A percentile compares a stretch with the other conserved stretches of the same genome.
These are phyloP conservation scores for Rhipidura dahli DNA, from an alignment of 2,113 vertebrate species.

Conservation along the genomic window DNA sequence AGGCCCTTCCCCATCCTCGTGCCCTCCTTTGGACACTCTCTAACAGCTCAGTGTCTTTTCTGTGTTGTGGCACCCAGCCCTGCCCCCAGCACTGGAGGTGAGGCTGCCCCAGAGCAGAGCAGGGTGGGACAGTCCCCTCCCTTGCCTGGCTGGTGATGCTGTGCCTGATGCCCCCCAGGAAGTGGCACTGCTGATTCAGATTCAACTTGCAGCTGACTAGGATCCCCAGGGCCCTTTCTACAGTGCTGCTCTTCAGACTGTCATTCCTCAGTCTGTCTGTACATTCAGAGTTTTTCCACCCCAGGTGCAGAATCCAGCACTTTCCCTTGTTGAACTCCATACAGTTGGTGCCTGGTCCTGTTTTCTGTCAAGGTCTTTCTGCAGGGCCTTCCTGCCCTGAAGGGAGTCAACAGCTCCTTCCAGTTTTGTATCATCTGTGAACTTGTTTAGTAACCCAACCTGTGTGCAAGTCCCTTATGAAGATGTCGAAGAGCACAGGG, in stretches of 20 bases:
- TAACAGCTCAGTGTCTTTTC: not conserved
- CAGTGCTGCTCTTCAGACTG: rapidly evolving
- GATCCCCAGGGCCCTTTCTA: not conserved
- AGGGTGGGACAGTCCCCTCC: not conserved
- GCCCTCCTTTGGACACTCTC: not conserved
- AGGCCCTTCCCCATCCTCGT: not conserved
- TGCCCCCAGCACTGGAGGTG: not conserved
- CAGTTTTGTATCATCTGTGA: not conserved
- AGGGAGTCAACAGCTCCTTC: not conserved
- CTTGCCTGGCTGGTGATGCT: not conserved
- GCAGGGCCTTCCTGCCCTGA: not conserved
- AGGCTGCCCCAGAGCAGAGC: not conserved
- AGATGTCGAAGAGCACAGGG: not conserved
- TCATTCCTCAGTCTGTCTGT: not conserved
- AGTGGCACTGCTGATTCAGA: rapidly evolving
- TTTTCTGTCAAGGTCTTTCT: not conserved
- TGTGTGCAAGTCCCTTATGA: not conserved
- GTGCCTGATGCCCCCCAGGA: not conserved
- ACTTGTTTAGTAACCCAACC: too few relatives aligned
- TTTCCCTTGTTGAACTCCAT: not conserved
- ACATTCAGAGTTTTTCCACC: not conserved
- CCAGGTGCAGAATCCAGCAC: not conserved
- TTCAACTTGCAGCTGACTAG: rapidly evolving
- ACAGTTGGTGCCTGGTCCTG: not conserved
- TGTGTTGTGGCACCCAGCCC: not conserved